Evolutionary conservation across 2,113 vertebrate genomes (phyloP).

Genomic region (Papio anubis): DNA sequence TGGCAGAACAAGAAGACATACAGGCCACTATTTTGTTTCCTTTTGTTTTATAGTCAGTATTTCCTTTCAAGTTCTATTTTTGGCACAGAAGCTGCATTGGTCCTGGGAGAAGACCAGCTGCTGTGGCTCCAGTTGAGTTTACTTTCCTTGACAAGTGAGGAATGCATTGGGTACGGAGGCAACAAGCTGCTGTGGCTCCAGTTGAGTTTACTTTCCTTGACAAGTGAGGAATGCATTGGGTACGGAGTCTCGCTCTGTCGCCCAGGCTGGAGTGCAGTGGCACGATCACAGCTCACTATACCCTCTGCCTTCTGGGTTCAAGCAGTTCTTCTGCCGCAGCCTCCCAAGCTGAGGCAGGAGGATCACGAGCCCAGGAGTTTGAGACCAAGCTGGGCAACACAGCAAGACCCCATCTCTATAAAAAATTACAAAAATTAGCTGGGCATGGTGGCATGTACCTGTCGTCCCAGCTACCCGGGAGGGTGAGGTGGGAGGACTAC

Average conservation of each 20-base stretch:
- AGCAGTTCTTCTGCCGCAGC: too few species aligned
- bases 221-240: neutral
- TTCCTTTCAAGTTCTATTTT: slow-evolving; percentile 40
- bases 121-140: neutral
- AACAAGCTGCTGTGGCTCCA: neutral
- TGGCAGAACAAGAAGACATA: neutral
- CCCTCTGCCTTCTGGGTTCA: too few species aligned
- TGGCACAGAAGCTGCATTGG: neutral
- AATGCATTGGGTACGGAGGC: neutral
- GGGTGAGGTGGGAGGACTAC: too few species aligned
- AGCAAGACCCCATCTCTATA: too few species aligned
- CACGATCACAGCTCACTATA: too few species aligned
- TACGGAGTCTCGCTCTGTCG: neutral
- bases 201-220: neutral
- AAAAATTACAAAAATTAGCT: too few species aligned
- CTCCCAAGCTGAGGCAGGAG: too few species aligned
- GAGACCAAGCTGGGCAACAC: too few species aligned
- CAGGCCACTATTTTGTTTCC: neutral
- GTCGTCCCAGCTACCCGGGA: too few species aligned
- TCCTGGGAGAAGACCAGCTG: neutral
- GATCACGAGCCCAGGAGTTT: too few species aligned
- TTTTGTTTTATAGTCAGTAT: slow-evolving; percentile 13
- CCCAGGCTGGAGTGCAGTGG: too few species aligned
- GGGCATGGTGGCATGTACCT: too few species aligned
- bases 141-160: neutral